These are phyloP conservation scores for Drosophila suboccidentalis DNA, from an alignment of 2,888 invertebrate species.

Conservation along the genomic window DNA sequence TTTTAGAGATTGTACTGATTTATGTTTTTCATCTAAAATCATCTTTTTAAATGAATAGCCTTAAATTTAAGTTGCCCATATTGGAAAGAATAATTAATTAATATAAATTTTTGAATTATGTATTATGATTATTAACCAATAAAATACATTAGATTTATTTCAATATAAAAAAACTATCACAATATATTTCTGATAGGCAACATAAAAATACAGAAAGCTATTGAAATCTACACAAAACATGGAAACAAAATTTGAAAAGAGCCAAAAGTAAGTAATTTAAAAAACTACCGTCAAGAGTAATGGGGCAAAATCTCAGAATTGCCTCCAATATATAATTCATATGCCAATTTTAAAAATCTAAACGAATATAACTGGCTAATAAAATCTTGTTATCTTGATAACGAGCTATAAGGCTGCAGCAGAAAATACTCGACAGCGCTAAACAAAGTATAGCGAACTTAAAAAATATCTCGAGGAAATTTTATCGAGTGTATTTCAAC, in stretches of 20 bases:
- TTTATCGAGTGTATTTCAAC: not conserved
- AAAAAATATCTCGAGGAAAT: not conserved
- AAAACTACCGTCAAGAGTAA: no score
- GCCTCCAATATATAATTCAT: no score
- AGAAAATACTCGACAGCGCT: no score
- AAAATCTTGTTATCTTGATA: no score
- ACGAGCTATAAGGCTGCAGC: no score
- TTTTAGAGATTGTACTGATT: conserved; percentile 57
- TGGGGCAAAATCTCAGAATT: no score
- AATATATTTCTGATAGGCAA: not conserved
- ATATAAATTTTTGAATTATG: conserved; percentile 62
- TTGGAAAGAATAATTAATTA: conserved; percentile 13
- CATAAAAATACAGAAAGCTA: not conserved
- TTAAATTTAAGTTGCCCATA: conserved; percentile 55
- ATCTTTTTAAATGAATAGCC: conserved; percentile 24
- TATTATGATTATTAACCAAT: conserved; percentile 57
- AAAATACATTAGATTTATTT: conserved; percentile 51
- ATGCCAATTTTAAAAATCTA: no score
- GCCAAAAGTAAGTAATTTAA: no score
- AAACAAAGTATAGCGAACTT: not conserved
- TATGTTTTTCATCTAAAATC: conserved; percentile 28
- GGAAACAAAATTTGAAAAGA: no score
- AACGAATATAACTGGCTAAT: no score
- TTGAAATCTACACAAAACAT: not conserved
- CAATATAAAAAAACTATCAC: not conserved